Evolutionary conservation across 2,113 vertebrate species (phyloP).

Genomic region (Riparia riparia): DNA sequence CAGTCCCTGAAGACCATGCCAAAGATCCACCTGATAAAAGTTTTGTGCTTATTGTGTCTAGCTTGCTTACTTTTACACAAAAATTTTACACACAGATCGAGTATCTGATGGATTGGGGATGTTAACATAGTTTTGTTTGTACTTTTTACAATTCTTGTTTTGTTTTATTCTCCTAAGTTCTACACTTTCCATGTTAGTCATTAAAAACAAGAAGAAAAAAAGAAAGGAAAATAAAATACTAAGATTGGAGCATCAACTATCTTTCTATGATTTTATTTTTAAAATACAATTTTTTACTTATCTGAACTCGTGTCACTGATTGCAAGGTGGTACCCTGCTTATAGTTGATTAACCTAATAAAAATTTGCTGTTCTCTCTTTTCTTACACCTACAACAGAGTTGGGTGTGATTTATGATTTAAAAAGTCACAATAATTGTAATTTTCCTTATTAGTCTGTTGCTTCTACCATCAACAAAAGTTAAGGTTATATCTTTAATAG

Average conservation of each 20-base stretch:
- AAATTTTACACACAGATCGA: not conserved
- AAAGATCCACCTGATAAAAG: not conserved
- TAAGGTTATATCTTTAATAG: not conserved
- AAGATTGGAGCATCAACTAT: not conserved
- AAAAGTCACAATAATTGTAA: not conserved
- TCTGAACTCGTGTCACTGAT: not conserved
- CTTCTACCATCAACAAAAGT: not conserved
- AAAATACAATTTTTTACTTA: not conserved
- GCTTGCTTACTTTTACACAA: not conserved
- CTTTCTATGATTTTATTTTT: not conserved
- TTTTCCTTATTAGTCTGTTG: not conserved
- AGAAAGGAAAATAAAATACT: not conserved
- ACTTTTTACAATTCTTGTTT: not conserved
- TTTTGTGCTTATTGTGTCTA: not conserved
- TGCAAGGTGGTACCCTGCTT: not conserved
- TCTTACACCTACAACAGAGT: not conserved
- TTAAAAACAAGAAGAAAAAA: not conserved
- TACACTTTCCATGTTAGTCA: not conserved
- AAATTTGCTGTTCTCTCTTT: not conserved
- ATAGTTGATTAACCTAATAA: not conserved
- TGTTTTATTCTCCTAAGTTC: not conserved
- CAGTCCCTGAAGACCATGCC: not conserved
- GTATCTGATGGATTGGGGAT: not conserved
- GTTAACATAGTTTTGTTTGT: not conserved
- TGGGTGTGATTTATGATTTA: not conserved